These are phyloP conservation scores for Elanoides forficatus DNA, from an alignment of 2,113 vertebrate genomes.

Conservation along the genomic window DNA sequence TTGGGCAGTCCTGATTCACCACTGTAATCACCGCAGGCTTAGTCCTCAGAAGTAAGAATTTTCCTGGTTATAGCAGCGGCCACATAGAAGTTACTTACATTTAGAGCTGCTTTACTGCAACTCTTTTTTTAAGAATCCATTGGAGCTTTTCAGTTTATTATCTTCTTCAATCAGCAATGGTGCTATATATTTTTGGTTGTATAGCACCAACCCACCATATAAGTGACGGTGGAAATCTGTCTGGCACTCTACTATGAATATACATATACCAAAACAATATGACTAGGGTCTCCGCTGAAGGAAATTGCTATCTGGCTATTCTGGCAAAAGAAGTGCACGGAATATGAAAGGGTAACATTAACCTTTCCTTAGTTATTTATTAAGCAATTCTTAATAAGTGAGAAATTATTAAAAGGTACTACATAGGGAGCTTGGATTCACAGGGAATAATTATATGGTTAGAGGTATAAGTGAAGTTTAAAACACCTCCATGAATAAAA, in stretches of 20 bases:
- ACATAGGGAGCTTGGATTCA: neutral
- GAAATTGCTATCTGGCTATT: neutral
- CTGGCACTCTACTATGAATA: neutral
- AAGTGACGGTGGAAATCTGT: neutral
- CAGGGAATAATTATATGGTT: neutral
- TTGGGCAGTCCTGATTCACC: neutral
- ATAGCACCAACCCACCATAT: rapidly evolving
- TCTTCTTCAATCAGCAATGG: neutral
- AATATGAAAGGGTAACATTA: neutral
- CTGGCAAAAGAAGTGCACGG: neutral
- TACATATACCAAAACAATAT: neutral
- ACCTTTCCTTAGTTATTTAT: neutral
- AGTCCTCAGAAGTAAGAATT: neutral
- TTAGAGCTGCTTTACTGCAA: neutral
- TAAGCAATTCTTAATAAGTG: neutral
- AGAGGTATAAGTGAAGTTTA: neutral
- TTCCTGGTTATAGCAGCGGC: neutral
- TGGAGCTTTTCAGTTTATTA: neutral
- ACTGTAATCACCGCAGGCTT: neutral
- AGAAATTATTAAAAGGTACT: neutral
- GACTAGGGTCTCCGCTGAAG: neutral
- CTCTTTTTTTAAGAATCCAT: neutral
- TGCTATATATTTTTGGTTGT: neutral
- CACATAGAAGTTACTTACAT: neutral
- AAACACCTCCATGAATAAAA: neutral